Percentiles rank a stretch among this genome's conserved stretches.
phyloP scores from a whole-genome alignment of 2,888 invertebrate species.

The Siphlonurus alternatus region DNA sequence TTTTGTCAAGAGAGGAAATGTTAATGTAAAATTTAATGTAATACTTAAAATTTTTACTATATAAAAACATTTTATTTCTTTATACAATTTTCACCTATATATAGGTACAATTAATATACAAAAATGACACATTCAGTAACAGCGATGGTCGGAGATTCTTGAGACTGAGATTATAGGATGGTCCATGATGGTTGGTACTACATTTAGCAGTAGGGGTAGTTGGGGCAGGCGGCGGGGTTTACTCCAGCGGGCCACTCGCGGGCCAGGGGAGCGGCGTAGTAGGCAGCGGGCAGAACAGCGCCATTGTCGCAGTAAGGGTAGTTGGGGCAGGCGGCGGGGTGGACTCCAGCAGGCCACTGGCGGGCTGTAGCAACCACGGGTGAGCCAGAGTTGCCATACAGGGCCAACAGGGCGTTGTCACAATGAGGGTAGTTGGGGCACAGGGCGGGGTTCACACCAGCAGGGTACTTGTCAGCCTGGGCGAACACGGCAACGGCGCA shows the following conservation, averaged over 20 bases:
- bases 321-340: constrained; percentile 15
- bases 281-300: constrained; percentile 21
- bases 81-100: no score
- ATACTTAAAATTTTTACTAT: no score
- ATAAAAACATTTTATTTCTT: no score
- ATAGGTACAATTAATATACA: no score
- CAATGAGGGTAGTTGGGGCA: constrained; percentile 42
- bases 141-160: no score
- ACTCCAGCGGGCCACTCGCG: constrained; percentile 14
- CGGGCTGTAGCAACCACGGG: constrained; percentile 11
- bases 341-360: constrained; percentile 14
- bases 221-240: constrained; percentile 14
- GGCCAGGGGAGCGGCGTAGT: constrained; percentile 21
- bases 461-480: constrained; percentile 34
- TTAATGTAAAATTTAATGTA: no score
- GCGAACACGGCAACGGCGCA: constrained; percentile 24
- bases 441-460: constrained; percentile 37
- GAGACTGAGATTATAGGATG: no score
- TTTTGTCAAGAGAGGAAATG: no score
- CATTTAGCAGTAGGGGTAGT: constrained; percentile 11
- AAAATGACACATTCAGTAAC: no score
- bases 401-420: constrained; percentile 28
- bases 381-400: no score
- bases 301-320: constrained; percentile 18
- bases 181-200: background rate